phyloP scores from a whole-genome alignment of 37 sponge, comb jelly and placozoan species.

The Haliclona indistincta region DNA sequence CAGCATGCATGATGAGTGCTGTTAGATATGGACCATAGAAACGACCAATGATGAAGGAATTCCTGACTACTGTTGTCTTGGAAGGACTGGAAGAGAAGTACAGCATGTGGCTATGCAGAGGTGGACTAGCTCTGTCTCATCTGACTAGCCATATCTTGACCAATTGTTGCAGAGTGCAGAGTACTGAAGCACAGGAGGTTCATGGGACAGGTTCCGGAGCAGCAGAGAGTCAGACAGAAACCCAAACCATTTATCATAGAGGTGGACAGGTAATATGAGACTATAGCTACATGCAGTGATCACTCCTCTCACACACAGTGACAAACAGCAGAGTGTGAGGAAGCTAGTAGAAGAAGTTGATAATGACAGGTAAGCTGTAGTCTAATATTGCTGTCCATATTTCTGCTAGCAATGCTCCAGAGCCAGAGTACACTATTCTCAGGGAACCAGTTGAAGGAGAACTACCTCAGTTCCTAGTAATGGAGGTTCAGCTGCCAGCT shows the following conservation, averaged over 20 bases:
- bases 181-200: constrained; percentile 77
- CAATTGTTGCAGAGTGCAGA: constrained; percentile 60
- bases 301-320: too few species aligned
- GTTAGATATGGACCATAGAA: constrained; percentile 15
- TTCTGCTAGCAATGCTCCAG: constrained; percentile 11
- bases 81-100: constrained; percentile 95
- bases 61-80: constrained; percentile 79
- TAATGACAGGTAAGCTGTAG: too few species aligned
- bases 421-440: constrained; percentile 75
- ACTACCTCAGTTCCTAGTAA: constrained; percentile 72
- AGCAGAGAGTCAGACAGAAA: constrained; percentile 68
- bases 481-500: constrained; percentile 85
- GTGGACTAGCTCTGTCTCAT: constrained; percentile 12
- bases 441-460: constrained; percentile 83
- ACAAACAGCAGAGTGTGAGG: too few species aligned
- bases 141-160: not conserved
- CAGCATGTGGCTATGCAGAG: constrained; percentile 64
- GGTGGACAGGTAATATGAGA: constrained; percentile 25
- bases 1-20: not conserved
- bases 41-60: constrained; percentile 66
- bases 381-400: not conserved
- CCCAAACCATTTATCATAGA: constrained; percentile 85
- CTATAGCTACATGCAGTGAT: too few species aligned
- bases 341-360: too few species aligned
- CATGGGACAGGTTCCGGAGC: constrained; percentile 78